phyloP scores from a whole-genome alignment of 2,113 vertebrate species.

The Toxotes chatareus region DNA sequence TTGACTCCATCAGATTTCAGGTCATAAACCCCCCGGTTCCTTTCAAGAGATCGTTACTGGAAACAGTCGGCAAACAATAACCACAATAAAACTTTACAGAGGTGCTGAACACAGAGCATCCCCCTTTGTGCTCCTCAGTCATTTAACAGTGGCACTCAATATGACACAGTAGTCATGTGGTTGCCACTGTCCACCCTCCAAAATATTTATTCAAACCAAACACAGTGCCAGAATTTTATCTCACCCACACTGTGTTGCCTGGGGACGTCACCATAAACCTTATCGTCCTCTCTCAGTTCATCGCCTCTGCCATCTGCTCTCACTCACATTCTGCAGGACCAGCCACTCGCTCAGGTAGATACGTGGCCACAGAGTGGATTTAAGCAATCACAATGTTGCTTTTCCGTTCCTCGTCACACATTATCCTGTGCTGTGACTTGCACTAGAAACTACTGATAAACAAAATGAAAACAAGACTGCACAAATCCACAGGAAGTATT shows the following conservation, averaged over 20 bases:
- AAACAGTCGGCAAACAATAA: conserved; percentile 21
- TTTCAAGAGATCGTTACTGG: conserved; percentile 24
- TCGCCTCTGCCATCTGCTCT: conserved; percentile 76
- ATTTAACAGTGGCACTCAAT: conserved; percentile 28
- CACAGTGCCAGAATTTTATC: conserved; percentile 60
- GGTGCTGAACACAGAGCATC: neutral
- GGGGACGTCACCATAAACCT: conserved; percentile 78
- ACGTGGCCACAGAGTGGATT: neutral
- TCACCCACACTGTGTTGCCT: conserved; percentile 65
- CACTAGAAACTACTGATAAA: conserved; percentile 1
- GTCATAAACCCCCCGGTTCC: neutral
- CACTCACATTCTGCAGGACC: conserved; percentile 7
- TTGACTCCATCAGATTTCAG: neutral
- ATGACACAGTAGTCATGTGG: conserved; percentile 10
- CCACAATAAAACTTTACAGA: conserved; percentile 8
- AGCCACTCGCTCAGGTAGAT: conserved; percentile 14
- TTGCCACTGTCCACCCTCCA: conserved; percentile 51
- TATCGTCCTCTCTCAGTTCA: conserved; percentile 63
- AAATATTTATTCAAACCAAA: conserved; percentile 80
- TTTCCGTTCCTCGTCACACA: neutral
- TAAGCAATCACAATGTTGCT: neutral
- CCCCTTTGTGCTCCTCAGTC: conserved; percentile 21
- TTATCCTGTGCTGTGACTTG: neutral
- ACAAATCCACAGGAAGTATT: neutral
- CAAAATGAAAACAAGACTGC: neutral